Base-by-base conservation (phyloP, 2,888 invertebrate species). In the Brachylomia viminalis region DNA sequence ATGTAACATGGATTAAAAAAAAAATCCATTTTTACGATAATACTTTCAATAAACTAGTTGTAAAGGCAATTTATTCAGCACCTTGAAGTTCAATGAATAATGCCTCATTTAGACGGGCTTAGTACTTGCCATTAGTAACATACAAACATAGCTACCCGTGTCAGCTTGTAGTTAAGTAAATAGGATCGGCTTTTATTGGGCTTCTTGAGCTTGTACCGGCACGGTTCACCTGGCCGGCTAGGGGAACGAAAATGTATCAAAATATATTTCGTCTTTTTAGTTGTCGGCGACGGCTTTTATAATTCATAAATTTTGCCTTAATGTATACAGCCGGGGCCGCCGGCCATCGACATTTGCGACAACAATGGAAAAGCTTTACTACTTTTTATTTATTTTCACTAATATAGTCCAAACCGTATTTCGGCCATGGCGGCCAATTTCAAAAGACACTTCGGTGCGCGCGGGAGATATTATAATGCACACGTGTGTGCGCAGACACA, bases 51-150 rank as follows among this genome's bases (percentile, higher is more conserved):
- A 49, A 33, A 80, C 27, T 47, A 72, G 11, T 81, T 58, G 11
- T 82, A 66, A 70, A 76, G 76, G 66, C 85, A 80, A 33, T 61
- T 62, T 42, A 33, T 23, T 64, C 13, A 62, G 80, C 73, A 84
- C 70, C 81, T 67, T 30, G 2, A 59, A 64, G 42, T 64, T 64
- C 17, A 68, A 77, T 68, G 45, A 68, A 49, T 71, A 59, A 38
- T 52, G 20, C 27, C 17, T 59, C 49, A 59, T 79, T 79, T 79
- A 49, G 4, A 54, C 1, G 11, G 38, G 54, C 10, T n/a, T 77
- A 47, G 17, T 49, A 77, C 42, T 8, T 59, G 6, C 4, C n/a
- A 17, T 33, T 42, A 17, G 38, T 78, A n/a, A n/a, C n/a, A n/a
- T n/a, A n/a, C n/a, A n/a, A n/a, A n/a, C n/a, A n/a, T n/a, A 68